Conservation (phyloP, 2,797 vertebrate species). For the Microtus californicus region DNA sequence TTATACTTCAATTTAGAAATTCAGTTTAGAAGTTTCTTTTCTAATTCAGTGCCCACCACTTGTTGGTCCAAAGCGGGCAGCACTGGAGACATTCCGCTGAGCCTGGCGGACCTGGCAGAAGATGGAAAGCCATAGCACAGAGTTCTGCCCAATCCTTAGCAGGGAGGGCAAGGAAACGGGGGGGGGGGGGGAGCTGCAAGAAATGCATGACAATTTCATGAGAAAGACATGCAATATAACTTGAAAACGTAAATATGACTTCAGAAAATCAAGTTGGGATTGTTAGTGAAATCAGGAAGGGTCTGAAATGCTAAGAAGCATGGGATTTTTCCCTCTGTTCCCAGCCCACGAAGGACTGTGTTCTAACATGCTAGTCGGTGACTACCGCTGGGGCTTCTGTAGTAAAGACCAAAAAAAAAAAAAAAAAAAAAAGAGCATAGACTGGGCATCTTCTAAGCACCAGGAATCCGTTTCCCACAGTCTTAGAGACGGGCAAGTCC, state of each 20-base stretch:
- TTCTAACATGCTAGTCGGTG: constrained; percentile 11
- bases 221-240: background rate
- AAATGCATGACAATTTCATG: background rate
- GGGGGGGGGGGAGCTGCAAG: background rate
- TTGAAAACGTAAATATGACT: constrained; percentile 14
- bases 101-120: background rate
- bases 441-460: background rate
- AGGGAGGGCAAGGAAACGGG: background rate
- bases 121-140: background rate
- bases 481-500: background rate
- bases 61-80: background rate
- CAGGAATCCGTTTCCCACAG: background rate
- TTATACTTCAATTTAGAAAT: constrained; percentile 14
- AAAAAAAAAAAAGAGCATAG: no score
- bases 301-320: background rate
- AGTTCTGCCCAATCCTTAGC: background rate
- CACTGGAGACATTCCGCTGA: background rate
- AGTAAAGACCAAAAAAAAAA: no score
- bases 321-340: background rate
- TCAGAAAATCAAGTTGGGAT: background rate
- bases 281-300: background rate
- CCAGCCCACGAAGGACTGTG: background rate
- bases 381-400: background rate
- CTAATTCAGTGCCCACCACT: background rate
- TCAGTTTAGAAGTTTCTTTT: background rate